phyloP scores from a whole-genome alignment of 1,140 invertebrate species.

The Cryptotermes secundus region DNA sequence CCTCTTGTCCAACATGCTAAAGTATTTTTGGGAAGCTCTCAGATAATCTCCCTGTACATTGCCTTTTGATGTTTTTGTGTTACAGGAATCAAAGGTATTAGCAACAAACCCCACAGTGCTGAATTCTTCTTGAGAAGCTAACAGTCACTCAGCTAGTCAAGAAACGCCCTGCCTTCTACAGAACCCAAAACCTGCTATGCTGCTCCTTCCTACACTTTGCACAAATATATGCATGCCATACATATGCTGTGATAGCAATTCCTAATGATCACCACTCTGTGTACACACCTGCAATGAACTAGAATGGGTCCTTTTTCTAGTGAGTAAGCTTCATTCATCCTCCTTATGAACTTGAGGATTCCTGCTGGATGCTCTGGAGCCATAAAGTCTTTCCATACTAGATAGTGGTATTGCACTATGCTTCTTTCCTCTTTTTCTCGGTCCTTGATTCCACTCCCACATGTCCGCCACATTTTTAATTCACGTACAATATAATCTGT shows the following conservation, averaged over 20 bases:
- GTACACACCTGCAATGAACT: conserved; percentile 76
- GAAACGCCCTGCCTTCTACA: too few relatives aligned
- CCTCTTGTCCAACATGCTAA: too few relatives aligned
- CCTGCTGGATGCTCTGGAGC: conserved; percentile 89
- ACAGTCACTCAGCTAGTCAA: too few relatives aligned
- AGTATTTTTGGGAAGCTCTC: too few relatives aligned
- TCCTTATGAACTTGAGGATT: conserved; percentile 85
- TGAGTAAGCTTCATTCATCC: conserved; percentile 85
- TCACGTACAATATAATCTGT: conserved; percentile 81
- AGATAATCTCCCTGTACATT: too few relatives aligned
- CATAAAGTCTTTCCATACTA: conserved; percentile 93
- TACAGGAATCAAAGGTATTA: too few relatives aligned
- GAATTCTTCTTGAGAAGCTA: too few relatives aligned
- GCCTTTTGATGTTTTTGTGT: too few relatives aligned
- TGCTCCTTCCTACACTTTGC: not conserved
- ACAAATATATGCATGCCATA: not conserved
- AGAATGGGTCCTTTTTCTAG: conserved; percentile 79
- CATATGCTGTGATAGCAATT: not conserved
- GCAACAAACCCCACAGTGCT: too few relatives aligned
- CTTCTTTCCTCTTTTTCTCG: conserved; percentile 64
- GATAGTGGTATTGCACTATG: conserved; percentile 91
- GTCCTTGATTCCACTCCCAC: conserved; percentile 43
- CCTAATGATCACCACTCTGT: too few relatives aligned
- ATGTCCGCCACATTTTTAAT: conserved; percentile 61
- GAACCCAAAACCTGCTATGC: too few relatives aligned